Percentiles rank a stretch among this genome's conserved stretches.
These are phyloP conservation scores for Myrmophylax atrothorax DNA, from an alignment of 2,113 vertebrate species.

Conservation along the genomic window DNA sequence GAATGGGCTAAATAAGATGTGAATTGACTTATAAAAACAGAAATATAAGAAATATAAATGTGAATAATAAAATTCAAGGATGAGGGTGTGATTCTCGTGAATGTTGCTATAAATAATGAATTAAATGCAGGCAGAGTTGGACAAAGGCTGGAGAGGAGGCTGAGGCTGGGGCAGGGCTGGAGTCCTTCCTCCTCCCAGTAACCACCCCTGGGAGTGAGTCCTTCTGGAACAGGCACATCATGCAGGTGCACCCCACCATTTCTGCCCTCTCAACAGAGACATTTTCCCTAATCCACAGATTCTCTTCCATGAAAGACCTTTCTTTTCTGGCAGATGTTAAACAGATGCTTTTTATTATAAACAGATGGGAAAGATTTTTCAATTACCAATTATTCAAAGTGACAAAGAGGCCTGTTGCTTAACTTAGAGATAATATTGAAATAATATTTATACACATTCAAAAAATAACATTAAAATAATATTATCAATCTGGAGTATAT, in stretches of 20 bases:
- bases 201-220: not conserved
- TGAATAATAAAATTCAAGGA: not conserved
- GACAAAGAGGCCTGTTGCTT: slow-evolving; percentile 31
- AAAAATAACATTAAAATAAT: not conserved
- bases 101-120: not conserved
- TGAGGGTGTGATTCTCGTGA: not conserved
- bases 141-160: not conserved
- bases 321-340: slow-evolving; percentile 64
- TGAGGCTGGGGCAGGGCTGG: not conserved
- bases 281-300: not conserved
- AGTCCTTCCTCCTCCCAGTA: not conserved
- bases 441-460: slow-evolving; percentile 7
- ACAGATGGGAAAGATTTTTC: slow-evolving; percentile 56
- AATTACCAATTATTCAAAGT: slow-evolving; percentile 61
- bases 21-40: not conserved
- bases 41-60: not conserved
- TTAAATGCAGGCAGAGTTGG: not conserved
- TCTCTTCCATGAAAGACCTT: not conserved
- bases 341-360: slow-evolving; percentile 66
- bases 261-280: slow-evolving; percentile 8
- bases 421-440: slow-evolving; percentile 21
- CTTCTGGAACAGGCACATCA: not conserved
- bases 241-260: not conserved
- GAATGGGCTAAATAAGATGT: not conserved
- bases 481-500: not conserved